Evolutionary conservation across 2,113 vertebrate species (phyloP).

Genomic region (Perca schrenkii): DNA sequence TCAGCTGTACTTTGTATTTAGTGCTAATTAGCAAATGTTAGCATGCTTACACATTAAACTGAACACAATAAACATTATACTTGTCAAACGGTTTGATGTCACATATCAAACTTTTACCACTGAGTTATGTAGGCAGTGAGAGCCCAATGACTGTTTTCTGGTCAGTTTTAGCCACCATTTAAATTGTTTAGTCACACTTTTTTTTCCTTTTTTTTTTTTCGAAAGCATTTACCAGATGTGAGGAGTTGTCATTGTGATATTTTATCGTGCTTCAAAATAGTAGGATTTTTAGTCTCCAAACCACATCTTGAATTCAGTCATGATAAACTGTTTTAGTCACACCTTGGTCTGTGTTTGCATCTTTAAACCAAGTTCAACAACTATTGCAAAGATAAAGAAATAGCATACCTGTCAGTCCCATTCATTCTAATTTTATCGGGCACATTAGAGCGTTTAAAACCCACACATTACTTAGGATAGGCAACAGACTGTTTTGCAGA

Average conservation of each 20-base stretch:
- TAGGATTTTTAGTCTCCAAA: neutral
- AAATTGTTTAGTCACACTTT: neutral
- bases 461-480: conserved; percentile 47
- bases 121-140: neutral
- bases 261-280: neutral
- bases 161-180: neutral
- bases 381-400: conserved; percentile 1
- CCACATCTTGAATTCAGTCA: neutral
- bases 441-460: conserved; percentile 39
- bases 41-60: neutral
- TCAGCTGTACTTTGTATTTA: neutral
- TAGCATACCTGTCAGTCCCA: neutral
- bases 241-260: neutral
- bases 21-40: neutral
- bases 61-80: neutral
- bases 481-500: conserved; percentile 40
- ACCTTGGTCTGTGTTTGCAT: neutral
- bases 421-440: conserved; percentile 36
- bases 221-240: neutral
- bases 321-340: neutral
- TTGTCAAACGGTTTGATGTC: neutral
- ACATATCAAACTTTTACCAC: neutral
- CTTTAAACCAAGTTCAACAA: conserved; percentile 9
- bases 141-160: neutral
- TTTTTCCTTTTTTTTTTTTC: too few relatives aligned